Conservation (phyloP, 2,888 invertebrate genomes). For the Lucinisca nassula region DNA sequence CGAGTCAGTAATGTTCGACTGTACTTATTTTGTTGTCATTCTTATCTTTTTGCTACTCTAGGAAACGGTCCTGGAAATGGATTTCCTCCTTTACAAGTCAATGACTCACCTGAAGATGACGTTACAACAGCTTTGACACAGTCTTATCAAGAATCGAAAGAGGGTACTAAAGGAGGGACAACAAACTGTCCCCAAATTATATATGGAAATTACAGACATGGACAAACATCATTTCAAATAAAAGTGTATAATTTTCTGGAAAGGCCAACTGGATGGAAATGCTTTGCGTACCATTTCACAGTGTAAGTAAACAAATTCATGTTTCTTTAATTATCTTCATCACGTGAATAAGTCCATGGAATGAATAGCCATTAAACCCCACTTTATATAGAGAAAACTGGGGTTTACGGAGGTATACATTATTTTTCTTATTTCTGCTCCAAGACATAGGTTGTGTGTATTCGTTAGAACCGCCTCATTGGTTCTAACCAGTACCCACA, state of each 20-base stretch:
- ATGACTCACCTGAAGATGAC: constrained; percentile 1
- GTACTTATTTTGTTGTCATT: too few relatives aligned
- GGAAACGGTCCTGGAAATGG: constrained; percentile 5
- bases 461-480: too few relatives aligned
- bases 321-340: too few relatives aligned
- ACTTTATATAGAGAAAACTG: too few relatives aligned
- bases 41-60: background rate
- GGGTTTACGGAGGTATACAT: too few relatives aligned
- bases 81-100: background rate
- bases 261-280: constrained; percentile 94
- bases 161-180: background rate
- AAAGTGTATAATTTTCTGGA: constrained; percentile 94
- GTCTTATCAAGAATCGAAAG: constrained; percentile 4
- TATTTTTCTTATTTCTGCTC: too few relatives aligned
- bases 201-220: constrained; percentile 22
- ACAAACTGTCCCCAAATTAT: constrained; percentile 12
- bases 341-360: too few relatives aligned
- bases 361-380: too few relatives aligned
- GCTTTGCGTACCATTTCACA: constrained; percentile 94
- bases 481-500: too few relatives aligned
- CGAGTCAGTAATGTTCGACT: too few relatives aligned
- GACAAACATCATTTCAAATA: constrained; percentile 90
- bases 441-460: too few relatives aligned
- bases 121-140: background rate
- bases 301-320: too few relatives aligned